Evolutionary conservation across 2,888 invertebrate species (phyloP).

Genomic region (Eupithecia vulgata): DNA sequence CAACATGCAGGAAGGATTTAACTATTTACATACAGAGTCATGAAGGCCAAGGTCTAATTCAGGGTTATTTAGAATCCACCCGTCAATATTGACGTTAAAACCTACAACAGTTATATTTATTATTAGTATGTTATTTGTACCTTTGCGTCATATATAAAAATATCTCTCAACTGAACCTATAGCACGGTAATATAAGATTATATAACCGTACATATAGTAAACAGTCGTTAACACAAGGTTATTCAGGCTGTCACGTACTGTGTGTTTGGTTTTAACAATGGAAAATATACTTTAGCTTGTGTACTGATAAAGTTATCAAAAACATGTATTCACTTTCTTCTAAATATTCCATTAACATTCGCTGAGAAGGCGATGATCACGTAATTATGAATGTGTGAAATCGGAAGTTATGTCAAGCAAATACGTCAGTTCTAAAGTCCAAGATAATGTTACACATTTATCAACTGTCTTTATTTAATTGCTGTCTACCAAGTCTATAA

Average conservation of each 20-base stretch:
- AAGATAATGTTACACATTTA: slow-evolving; percentile 15
- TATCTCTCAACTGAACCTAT: not conserved
- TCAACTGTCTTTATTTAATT: not conserved
- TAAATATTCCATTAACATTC: slow-evolving; percentile 7
- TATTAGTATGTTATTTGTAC: not conserved
- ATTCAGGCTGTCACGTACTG: not conserved
- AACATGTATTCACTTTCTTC: slow-evolving; percentile 4
- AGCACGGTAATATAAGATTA: no score
- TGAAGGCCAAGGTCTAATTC: slow-evolving; percentile 10
- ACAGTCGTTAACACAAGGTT: slow-evolving; percentile 1
- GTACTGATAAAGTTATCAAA: not conserved
- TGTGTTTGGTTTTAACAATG: not conserved
- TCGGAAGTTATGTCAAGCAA: slow-evolving; percentile 14
- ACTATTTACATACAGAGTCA: not conserved
- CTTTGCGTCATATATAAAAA: not conserved
- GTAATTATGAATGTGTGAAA: slow-evolving; percentile 21
- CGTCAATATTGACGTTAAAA: not conserved
- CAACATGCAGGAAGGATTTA: not conserved
- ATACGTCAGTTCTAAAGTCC: slow-evolving; percentile 23
- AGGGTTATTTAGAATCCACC: not conserved
- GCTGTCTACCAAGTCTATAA: not conserved
- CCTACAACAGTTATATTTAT: not conserved
- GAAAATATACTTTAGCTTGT: not conserved
- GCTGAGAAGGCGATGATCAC: not conserved
- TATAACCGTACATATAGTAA: not conserved